phyloP scores from a whole-genome alignment of 1,140 invertebrate genomes.

The Drosophila micromelanica region DNA sequence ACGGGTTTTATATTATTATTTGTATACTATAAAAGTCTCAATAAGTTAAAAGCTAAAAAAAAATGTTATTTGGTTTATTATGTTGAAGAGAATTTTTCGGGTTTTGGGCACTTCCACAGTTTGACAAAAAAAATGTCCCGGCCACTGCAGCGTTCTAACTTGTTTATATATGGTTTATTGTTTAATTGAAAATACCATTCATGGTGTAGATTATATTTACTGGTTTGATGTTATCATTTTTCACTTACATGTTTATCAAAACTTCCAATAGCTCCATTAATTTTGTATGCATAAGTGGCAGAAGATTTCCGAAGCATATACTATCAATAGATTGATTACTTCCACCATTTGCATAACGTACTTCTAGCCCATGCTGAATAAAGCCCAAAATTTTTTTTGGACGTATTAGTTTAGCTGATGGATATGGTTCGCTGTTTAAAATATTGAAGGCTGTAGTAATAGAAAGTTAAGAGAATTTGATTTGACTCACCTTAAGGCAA shows the following conservation, averaged over 20 bases:
- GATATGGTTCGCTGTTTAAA: conserved; percentile 40
- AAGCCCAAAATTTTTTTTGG: conserved; percentile 38
- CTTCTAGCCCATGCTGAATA: conserved; percentile 40
- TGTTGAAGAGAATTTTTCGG: no score
- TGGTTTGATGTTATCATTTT: no score
- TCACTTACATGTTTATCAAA: conserved; percentile 51
- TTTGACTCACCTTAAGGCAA: conserved; percentile 39
- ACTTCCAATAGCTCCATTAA: conserved; percentile 54
- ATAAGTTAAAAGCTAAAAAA: no score
- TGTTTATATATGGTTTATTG: no score
- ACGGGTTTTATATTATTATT: no score
- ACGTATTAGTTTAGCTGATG: conserved; percentile 35
- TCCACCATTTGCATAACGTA: neutral
- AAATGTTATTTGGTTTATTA: no score
- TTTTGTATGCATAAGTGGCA: conserved; percentile 42
- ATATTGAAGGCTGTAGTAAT: neutral
- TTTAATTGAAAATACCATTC: no score
- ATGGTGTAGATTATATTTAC: no score
- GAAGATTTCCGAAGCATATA: conserved; percentile 21
- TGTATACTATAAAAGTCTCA: no score
- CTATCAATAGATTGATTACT: conserved; percentile 27
- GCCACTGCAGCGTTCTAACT: no score
- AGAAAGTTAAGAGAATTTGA: neutral
- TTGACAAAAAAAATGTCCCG: no score
- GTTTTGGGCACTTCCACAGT: no score